Evolutionary conservation across 2,797 vertebrate genomes (phyloP).

Genomic region (Anableps anableps): DNA sequence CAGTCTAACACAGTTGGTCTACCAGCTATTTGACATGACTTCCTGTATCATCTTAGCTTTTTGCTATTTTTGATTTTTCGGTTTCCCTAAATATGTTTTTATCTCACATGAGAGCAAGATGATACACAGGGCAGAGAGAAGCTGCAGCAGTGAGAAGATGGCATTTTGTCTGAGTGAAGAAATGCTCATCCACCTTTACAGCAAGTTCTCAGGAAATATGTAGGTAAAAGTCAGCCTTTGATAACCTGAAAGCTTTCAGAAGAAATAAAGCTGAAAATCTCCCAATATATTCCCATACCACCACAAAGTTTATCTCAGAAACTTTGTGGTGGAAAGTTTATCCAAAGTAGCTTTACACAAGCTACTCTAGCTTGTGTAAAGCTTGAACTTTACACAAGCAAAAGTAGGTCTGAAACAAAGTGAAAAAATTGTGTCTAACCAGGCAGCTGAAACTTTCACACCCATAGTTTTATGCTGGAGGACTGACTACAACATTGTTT

Average conservation of each 20-base stretch:
- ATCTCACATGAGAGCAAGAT: neutral
- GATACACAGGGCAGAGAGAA: neutral
- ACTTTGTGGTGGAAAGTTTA: no score
- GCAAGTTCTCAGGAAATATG: slow-evolving; percentile 36
- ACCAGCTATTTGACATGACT: neutral
- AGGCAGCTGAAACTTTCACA: slow-evolving; percentile 1
- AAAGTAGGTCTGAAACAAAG: slow-evolving; percentile 39
- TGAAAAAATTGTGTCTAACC: slow-evolving; percentile 41
- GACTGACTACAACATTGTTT: neutral
- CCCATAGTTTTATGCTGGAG: neutral
- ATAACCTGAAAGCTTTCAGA: slow-evolving; percentile 32
- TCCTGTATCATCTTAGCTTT: slow-evolving; percentile 10
- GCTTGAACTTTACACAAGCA: slow-evolving; percentile 39
- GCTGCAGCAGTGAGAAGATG: slow-evolving; percentile 2
- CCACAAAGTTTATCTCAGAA: neutral
- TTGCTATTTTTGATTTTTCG: slow-evolving; percentile 6
- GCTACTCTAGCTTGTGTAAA: no score
- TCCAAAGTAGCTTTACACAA: no score
- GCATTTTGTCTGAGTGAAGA: slow-evolving; percentile 23
- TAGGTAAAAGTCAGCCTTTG: slow-evolving; percentile 28
- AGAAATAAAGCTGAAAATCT: neutral
- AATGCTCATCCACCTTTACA: slow-evolving; percentile 13
- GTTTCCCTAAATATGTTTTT: slow-evolving; percentile 1
- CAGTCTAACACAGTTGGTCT: slow-evolving; percentile 2
- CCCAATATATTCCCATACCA: neutral